Base-by-base conservation (phyloP, 2,888 invertebrate species). In the Scaptomyza tumidula region DNA sequence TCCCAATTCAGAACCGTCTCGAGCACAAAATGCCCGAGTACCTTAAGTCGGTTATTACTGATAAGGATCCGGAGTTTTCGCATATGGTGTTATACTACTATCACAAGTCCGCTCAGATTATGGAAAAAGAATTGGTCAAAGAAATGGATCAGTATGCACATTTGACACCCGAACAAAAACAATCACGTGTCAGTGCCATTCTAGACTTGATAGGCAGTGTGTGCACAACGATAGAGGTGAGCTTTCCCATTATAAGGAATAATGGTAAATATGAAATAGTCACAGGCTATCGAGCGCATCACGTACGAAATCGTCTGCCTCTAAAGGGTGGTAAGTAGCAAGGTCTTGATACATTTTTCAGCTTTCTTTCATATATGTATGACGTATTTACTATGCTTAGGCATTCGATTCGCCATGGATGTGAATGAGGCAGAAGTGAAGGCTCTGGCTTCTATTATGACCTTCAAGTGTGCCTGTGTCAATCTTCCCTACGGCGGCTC, bases 401-500 rank as follows among this genome's bases (percentile, higher is more conserved):
- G 99, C 94, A 98, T 99, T 91, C 96, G 99, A 91, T 99, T 95
- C 94, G 97, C 98, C 75, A 93, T 95, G 92, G 97, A 98, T 91
- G 99, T 99, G 27, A 95, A 95, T 84, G 94, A 96, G 37, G 98
- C 98, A 91, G 98, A 99, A 93, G 98, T 99, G 1, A 98, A 98
- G 92, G 99, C 99, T 50, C 92, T 99, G 88, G 96, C 98, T 2
- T 97, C 98, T 53, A 93, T 99, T 91, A 99, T 99, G 99, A 98
- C 99, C 5, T 99, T 98, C 94, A 99, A 99, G 93, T 99, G 98
- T 93, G 98, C 99, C 19, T 98, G 98, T 91, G 99, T 99, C 0
- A 98, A 99, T 92, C 98, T 99, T 0, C 99, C 99, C 0, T 99
- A 99, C 93, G 99, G 99, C 31, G 99, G 99, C 31, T 98, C 96